These are phyloP conservation scores for Lucilia cuprina DNA, from an alignment of 1,140 invertebrate genomes.

Conservation along the genomic window DNA sequence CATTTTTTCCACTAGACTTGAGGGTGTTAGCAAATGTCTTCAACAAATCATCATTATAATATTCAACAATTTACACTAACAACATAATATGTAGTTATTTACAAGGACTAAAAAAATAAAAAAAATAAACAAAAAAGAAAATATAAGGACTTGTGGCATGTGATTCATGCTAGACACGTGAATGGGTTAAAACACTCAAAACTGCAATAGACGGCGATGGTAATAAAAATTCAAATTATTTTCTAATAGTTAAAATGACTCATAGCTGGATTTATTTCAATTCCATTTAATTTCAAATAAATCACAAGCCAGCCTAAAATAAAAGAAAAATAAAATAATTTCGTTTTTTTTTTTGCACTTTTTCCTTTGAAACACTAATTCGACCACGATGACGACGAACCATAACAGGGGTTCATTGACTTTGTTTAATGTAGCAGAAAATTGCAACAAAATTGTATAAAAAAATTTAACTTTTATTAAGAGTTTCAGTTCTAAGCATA, in stretches of 20 bases:
- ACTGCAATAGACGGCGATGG: too few species aligned
- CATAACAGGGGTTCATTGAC: neutral
- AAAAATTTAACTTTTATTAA: too few species aligned
- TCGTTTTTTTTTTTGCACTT: neutral
- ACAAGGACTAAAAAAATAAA: too few species aligned
- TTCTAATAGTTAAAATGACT: neutral
- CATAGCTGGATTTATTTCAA: neutral
- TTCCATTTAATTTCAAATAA: neutral
- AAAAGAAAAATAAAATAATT: neutral
- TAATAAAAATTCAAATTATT: neutral
- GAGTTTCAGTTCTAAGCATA: neutral
- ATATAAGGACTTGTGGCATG: neutral
- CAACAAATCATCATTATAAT: too few species aligned
- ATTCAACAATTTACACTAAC: neutral
- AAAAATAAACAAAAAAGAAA: neutral
- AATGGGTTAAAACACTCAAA: too few species aligned
- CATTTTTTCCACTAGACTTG: too few species aligned
- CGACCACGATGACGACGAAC: neutral
- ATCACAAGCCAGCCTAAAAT: neutral
- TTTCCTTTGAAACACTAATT: neutral
- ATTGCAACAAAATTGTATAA: neutral
- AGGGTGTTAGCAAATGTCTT: too few species aligned
- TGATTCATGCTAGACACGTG: too few species aligned
- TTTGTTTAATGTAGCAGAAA: neutral
- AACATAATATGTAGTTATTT: neutral